These are phyloP conservation scores for Drosophila bunnanda DNA, from an alignment of 2,888 invertebrate genomes.

Conservation along the genomic window DNA sequence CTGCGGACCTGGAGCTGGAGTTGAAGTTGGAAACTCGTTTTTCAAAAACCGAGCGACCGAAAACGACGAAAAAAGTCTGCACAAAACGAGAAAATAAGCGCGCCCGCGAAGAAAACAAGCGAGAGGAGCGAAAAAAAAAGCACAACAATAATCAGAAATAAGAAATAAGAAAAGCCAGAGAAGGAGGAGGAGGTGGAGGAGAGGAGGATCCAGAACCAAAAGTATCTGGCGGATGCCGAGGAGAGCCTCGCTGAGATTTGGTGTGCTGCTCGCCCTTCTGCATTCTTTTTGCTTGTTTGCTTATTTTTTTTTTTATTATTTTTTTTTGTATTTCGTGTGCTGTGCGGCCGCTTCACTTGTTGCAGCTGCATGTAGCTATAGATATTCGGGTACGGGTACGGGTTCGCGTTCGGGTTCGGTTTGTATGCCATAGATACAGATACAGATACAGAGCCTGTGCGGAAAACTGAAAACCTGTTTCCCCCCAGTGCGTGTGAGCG, in stretches of 20 bases:
- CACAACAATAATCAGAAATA: slow-evolving; percentile 44
- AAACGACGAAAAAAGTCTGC: slow-evolving; percentile 62
- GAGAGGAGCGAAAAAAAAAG: slow-evolving; percentile 25
- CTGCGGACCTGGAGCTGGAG: slow-evolving; percentile 40
- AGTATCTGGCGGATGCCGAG: slow-evolving; percentile 46
- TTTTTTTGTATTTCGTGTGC: slow-evolving; percentile 33
- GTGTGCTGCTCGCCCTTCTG: slow-evolving; percentile 60
- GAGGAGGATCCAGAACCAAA: slow-evolving; percentile 43
- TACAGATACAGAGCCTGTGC: slow-evolving; percentile 53
- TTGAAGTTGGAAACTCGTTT: slow-evolving; percentile 78
- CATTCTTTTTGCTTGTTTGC: slow-evolving; percentile 73
- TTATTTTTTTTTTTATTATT: slow-evolving; percentile 40
- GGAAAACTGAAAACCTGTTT: slow-evolving; percentile 73
- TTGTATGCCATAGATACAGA: slow-evolving; percentile 60
- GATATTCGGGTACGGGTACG: slow-evolving; percentile 26
- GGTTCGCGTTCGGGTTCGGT: slow-evolving; percentile 43
- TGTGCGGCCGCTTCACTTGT: slow-evolving; percentile 69
- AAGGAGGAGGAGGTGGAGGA: slow-evolving; percentile 2
- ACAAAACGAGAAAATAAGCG: slow-evolving; percentile 56
- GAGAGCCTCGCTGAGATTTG: slow-evolving; percentile 48
- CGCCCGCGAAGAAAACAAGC: slow-evolving; percentile 53
- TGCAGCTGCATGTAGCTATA: slow-evolving; percentile 58
- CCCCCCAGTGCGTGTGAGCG: slow-evolving; percentile 41
- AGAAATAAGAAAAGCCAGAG: slow-evolving; percentile 47
- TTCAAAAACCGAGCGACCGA: slow-evolving; percentile 52